These are phyloP conservation scores for Acanthochromis polyacanthus DNA, from an alignment of 2,113 vertebrate species.

Conservation along the genomic window DNA sequence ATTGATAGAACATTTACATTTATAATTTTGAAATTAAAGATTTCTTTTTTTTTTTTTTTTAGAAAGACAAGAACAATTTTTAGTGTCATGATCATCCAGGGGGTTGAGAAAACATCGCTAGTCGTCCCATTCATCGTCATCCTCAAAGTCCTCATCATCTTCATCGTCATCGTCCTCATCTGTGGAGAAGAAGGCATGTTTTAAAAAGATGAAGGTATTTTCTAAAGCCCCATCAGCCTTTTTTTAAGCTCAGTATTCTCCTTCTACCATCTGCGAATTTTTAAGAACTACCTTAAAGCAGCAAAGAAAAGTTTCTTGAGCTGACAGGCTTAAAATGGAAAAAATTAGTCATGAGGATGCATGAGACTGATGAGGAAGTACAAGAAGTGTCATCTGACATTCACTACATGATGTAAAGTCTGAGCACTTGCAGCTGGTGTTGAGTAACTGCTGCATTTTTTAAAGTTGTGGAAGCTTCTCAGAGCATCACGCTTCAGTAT, in stretches of 20 bases:
- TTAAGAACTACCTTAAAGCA: no score
- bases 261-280: not conserved
- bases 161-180: conserved; percentile 98
- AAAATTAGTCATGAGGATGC: conserved; percentile 4
- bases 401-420: conserved; percentile 1
- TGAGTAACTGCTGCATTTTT: not conserved
- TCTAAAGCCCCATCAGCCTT: no score
- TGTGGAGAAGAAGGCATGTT: conserved; percentile 61
- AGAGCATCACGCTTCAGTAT: no score
- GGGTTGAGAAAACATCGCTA: conserved; percentile 81
- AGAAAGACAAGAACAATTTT: conserved; percentile 90
- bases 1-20: conserved; percentile 96
- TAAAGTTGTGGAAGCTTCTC: no score
- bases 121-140: conserved; percentile 98
- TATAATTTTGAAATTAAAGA: conserved; percentile 90
- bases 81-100: conserved; percentile 90
- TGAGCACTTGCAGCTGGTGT: conserved; percentile 1
- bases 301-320: not conserved
- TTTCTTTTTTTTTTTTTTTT: conserved; percentile 72
- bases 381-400: conserved; percentile 28
- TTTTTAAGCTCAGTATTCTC: no score
- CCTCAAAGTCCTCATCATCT: conserved; percentile 97
- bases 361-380: conserved; percentile 30
- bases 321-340: not conserved
- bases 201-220: no score